Evolutionary conservation across 1,140 invertebrate species (phyloP), one percentile per base, ranked within the genome.

Genomic region (Popillia japonica): DNA sequence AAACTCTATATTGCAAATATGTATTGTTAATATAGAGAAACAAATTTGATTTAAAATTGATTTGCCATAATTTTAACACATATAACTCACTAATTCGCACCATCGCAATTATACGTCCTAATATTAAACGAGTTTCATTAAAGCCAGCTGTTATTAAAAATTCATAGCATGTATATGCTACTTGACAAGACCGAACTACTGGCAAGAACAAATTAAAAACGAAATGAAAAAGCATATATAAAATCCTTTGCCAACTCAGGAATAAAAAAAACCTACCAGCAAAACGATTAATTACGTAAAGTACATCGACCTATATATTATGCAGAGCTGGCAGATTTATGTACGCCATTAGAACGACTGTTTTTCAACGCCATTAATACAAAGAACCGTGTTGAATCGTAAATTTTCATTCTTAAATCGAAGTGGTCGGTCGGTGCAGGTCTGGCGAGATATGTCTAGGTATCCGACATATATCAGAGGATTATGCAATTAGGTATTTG

Each of bases 371-470:
- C 61, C 61, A 68, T 68, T 68, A 68, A 68, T 68, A 68, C 20
- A 68, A 68, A 68, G 61, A 68, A 68, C 61, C 11, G 61, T 34
- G 61, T 68, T 68, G 61, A 68, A 68, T 68, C 61, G 61, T 68
- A 68, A 68, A 68, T 68, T 68, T 68, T 68, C 61, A 68, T 68
- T 68, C 61, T 68, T 68, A 68, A 68, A 68, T 68, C 61, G 61
- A 68, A 68, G 27, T 14, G 23, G 61, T 61, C 0, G 17, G 22
- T 10, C 61, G 6, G 27, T 48, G 61, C 61, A 34, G 20, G 61
- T 27, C 20, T 10, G 3, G 10, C 23, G 61, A 11, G 61, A 68
- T 68, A 68, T 68, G 27, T 23, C 22, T 68, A 6, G 7, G 8
- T 34, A 68, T 27, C 61, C 22, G 22, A 10, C 20, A 68, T 68